Evolutionary conservation across 1,140 invertebrate genomes (phyloP), one percentile per base, ranked within the genome.

Genomic region (Drosophila funebris): DNA sequence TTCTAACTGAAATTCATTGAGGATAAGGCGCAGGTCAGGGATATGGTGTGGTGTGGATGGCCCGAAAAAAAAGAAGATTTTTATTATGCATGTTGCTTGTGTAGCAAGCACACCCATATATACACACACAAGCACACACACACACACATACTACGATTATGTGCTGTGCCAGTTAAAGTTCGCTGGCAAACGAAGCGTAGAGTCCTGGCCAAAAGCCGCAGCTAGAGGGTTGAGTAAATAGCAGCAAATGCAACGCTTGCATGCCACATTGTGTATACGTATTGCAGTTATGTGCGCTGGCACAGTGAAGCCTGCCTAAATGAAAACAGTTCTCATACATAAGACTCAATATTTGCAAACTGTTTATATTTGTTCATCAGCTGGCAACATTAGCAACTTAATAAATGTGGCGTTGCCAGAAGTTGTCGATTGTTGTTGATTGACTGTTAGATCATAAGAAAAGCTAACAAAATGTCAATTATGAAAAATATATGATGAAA

Each of bases 211-310:
- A 48, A 14, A 29, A 53, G 48, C 48, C 31, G 18, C 31, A 50
- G 57, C 41, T 5, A 29, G 57, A 52, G 29, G 9, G 29, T 44
- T 29, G 24, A 60, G 70, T 69, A 73, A 73, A 73, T 73, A 61
- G 56, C 54, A 37, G 70, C 50, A 68, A 72, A 73, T 68, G 70
- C 70, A 73, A 37, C 56, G 67, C 11, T 69, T 53, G 57, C 66
- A 69, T 62, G 66, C 66, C 66, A 69, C 66, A 50, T 44, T 61
- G 43, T 53, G 29, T 61, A 43, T 44, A 60, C 36, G 36, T 31
- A 39, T 33, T 43, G 39, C 11, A 46, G 27, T n/a, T 58, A 44
- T 58, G 18, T 61, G 24, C 22, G 13, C 14, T 27, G 11, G 4
- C 22, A 71, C 50, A 70, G 57, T 67, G n/a, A 14, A 39, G 0